Evolutionary conservation across 92 coral and sea anemone genomes (phyloP).

Genomic region (Phenganax stokvisi): DNA sequence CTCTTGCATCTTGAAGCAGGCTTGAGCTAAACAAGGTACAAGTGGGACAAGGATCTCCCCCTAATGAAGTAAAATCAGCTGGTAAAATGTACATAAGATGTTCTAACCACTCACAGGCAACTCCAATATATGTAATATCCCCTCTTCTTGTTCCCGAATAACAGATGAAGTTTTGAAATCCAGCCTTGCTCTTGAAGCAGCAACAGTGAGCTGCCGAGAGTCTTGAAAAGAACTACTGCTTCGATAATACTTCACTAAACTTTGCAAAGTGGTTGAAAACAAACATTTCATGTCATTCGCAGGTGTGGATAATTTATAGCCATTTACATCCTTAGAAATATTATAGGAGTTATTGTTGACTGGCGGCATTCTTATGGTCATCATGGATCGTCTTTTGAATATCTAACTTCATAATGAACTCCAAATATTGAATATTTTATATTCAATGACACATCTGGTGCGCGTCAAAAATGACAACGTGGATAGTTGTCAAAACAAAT

Average conservation of each 20-base stretch:
- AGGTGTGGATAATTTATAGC: not conserved
- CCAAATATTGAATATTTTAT: not conserved
- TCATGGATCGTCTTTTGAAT: not conserved
- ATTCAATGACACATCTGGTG: constrained; percentile 5
- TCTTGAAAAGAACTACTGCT: constrained; percentile 25
- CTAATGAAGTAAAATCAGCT: not conserved
- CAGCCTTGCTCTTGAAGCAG: constrained; percentile 20
- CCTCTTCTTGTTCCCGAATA: constrained; percentile 26
- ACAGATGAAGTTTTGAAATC: constrained; percentile 31
- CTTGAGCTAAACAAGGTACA: no score
- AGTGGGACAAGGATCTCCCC: no score
- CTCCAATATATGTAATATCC: constrained; percentile 19
- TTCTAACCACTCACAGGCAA: constrained; percentile 14
- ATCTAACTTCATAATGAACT: constrained; percentile 20
- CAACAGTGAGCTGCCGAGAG: constrained; percentile 30
- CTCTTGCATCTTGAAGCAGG: no score
- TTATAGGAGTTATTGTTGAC: not conserved
- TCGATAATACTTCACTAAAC: constrained; percentile 21
- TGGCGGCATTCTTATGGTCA: not conserved
- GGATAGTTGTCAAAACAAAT: not conserved
- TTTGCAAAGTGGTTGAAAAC: not conserved
- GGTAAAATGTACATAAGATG: not conserved
- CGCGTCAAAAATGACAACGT: constrained; percentile 37
- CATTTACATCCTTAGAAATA: not conserved
- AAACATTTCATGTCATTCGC: not conserved